Conservation (phyloP, 2,888 invertebrate genomes). For the Drosophila testacea region DNA sequence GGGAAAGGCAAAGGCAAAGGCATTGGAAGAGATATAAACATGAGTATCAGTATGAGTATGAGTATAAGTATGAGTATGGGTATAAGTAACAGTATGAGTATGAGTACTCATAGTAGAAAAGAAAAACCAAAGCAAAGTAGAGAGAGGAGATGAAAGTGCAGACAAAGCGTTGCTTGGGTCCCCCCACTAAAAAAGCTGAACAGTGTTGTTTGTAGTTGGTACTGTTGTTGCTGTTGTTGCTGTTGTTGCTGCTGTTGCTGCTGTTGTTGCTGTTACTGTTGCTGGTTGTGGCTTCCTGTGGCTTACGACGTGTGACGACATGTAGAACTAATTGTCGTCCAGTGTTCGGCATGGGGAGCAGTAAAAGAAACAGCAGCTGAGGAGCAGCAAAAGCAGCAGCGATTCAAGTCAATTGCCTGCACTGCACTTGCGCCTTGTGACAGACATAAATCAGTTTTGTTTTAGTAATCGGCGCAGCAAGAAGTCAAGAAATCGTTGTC, state of each 20-base stretch:
- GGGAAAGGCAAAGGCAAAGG: constrained; percentile 12
- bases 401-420: constrained; percentile 50
- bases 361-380: constrained; percentile 5
- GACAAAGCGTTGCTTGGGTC: constrained; percentile 60
- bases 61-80: constrained; percentile 14
- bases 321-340: constrained; percentile 84
- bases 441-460: constrained; percentile 80
- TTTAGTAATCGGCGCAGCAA: constrained; percentile 76
- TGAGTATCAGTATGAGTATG: constrained; percentile 4
- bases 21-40: constrained; percentile 4
- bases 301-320: constrained; percentile 83
- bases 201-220: constrained; percentile 11
- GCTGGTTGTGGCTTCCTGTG: constrained; percentile 80
- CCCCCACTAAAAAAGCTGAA: constrained; percentile 45
- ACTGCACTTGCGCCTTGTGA: constrained; percentile 65
- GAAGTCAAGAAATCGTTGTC: constrained; percentile 61
- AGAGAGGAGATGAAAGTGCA: constrained; percentile 71
- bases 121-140: constrained; percentile 41
- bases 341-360: constrained; percentile 50
- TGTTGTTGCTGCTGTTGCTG: constrained; percentile 24
- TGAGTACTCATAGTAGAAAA: constrained; percentile 26
- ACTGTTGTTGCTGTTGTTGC: constrained; percentile 25
- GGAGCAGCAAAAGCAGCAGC: constrained; percentile 11
- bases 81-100: constrained; percentile 29
- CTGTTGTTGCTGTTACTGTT: constrained; percentile 17